Evolutionary conservation across 2,113 vertebrate species (phyloP), one percentile per base, ranked within the genome.

Genomic region (Urocolius indicus): DNA sequence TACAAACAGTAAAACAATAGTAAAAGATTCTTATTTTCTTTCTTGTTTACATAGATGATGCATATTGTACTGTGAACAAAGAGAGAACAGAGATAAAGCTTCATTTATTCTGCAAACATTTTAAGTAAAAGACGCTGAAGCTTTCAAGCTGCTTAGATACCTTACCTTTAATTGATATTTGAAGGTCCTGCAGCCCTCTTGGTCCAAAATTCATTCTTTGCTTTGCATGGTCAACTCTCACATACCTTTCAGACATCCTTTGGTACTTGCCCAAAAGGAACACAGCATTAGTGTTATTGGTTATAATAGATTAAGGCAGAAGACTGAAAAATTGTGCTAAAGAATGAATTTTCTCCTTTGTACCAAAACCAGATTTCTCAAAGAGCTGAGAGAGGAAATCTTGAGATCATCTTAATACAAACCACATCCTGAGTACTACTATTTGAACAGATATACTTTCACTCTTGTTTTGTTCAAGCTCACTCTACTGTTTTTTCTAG

Each of bases 41-140:
- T 75, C 84, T 92, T 41, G 55, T 48, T 97, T 94, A 91, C 94
- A 68, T 67, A 95, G 96, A 89, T 90, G n/a, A 95, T 84, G 71
- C 36, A 6, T 74, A 88, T 71, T 94, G 63, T 88, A 36, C 45
- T 84, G 41, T n/a, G 10, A 24, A 23, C 61, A 89, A 94, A 95
- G 94, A 90, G 85, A 24, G 55, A 89, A 90, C 26, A 80, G 74
- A 85, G 51, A 55, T 45, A 93, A 92, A 94, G 0, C 13, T 80
- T 86, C 2, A 46, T 52, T 84, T 73, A 23, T 80, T 84, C 45
- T n/a, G 32, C 26, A 91, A 76, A 59, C 3, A 26, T 81, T 84
- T 67, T 32, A 89, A 65, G 10, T 63, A 32, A 72, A 69, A 23
- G 62, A 83, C 36, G 71, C 20, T 90, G 30, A 88, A 58, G 17